phyloP scores from a whole-genome alignment of 2,888 invertebrate species.

The Zeuzera pyrina region DNA sequence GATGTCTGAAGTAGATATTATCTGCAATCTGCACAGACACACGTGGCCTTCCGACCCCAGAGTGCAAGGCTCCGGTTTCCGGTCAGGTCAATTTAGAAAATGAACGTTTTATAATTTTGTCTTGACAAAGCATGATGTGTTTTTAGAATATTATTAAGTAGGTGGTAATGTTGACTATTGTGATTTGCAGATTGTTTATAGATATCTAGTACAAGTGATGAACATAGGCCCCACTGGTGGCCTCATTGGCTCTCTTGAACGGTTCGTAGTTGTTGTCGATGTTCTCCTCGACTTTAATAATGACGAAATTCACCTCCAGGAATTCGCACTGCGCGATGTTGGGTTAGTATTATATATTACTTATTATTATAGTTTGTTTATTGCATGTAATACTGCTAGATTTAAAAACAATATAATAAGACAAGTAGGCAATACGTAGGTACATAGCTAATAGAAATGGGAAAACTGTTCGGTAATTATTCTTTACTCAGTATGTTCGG shows the following conservation, averaged over 20 bases:
- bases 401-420: not conserved
- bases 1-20: no score
- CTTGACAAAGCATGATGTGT: no score
- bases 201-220: slow-evolving; percentile 64
- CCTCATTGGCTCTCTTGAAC: slow-evolving; percentile 50
- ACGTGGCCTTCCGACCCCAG: no score
- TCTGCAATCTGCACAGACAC: no score
- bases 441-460: not conserved
- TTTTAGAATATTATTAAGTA: no score
- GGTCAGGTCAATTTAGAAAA: no score
- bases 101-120: no score
- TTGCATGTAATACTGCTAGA: no score
- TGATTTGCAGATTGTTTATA: slow-evolving; percentile 59
- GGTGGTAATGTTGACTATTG: no score
- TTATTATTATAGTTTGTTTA: no score
- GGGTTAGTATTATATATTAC: slow-evolving; percentile 46
- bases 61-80: no score
- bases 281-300: slow-evolving; percentile 63
- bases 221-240: slow-evolving; percentile 66
- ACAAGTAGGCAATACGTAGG: not conserved
- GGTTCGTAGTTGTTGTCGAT: slow-evolving; percentile 47
- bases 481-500: no score
- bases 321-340: slow-evolving; percentile 50
- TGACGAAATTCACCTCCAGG: slow-evolving; percentile 61
- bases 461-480: not conserved